phyloP scores from a whole-genome alignment of 37 sponge, comb jelly and placozoan genomes.

The Ephydatia muelleri region DNA sequence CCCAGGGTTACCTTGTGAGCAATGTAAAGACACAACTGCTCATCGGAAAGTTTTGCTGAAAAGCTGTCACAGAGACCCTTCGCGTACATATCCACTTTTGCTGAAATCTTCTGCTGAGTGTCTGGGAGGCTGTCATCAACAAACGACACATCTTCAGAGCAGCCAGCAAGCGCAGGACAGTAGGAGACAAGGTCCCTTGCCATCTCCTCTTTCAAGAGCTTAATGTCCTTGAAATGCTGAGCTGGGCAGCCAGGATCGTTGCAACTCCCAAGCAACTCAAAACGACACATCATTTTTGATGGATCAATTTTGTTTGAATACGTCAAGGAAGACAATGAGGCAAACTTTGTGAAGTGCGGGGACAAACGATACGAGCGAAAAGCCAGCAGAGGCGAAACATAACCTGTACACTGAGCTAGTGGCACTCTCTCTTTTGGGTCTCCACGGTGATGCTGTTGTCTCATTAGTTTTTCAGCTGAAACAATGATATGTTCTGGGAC shows the following conservation, averaged over 20 bases:
- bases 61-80: background rate
- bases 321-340: conserved; percentile 27
- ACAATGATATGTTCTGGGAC: background rate
- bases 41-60: conserved; percentile 17
- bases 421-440: background rate
- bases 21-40: conserved; percentile 22
- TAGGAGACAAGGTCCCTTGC: conserved; percentile 38
- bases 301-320: conserved; percentile 62
- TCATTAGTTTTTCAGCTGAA: background rate
- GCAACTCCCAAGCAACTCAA: conserved; percentile 55
- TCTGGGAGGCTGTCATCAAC: background rate
- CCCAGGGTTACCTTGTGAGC: conserved; percentile 21
- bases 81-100: conserved; percentile 11
- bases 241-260: conserved; percentile 42
- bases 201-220: conserved; percentile 23
- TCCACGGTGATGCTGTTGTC: background rate
- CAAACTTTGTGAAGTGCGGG: conserved; percentile 27
- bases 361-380: conserved; percentile 49
- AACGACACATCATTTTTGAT: conserved; percentile 45
- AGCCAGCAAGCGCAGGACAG: conserved; percentile 22
- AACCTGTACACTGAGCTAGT: background rate
- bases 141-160: background rate
- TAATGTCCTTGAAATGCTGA: conserved; percentile 45
- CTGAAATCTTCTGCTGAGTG: background rate
- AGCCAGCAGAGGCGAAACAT: conserved; percentile 45